Evolutionary conservation across 2,888 invertebrate genomes (phyloP), one percentile per base, ranked within the genome.

Genomic region (Troides helena): DNA sequence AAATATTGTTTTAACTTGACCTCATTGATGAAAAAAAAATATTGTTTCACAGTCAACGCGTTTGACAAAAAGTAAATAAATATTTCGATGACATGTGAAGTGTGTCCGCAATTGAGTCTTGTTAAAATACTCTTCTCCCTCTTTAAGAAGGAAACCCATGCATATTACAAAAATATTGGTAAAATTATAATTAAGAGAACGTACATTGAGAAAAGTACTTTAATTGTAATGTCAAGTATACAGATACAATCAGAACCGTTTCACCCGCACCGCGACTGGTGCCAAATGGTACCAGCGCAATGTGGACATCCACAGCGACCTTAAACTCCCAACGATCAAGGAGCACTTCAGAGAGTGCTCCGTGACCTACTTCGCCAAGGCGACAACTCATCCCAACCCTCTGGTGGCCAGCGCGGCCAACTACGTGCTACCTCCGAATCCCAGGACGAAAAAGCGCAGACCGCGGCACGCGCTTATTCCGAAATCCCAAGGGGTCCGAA

Each of bases 61-160:
- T 53, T 53, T 53, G 53, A 59, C 46, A 25, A 17, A 65, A 59
- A 25, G 46, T 8, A 58, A 59, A 64, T 6, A 12, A 65, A 30
- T 53, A 53, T 53, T 53, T 53, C n/a, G 53, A 53, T 53, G 53
- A 53, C 53, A 53, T 50, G 17, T 53, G 53, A 53, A 53, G n/a
- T 53, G 53, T 53, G 53, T 53, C 53, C 53, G 53, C 53, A n/a
- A 53, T 53, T 53, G n/a, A 53, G 5, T 18, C 53, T 6, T n/a
- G 18, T 53, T 53, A 18, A 53, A 53, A 53, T 53, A 53, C 53
- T 18, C 18, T 53, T 6, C 6, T n/a, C n/a, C 53, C 53, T 53
- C 5, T 53, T n/a, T 53, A 53, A n/a, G n/a, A 53, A 18, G 7
- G 7, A n/a, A n/a, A n/a, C 18, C 18, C 1, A 5, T 53, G 8